Evolutionary conservation across 2,888 invertebrate species (phyloP).

Genomic region (Tinea trinotella): DNA sequence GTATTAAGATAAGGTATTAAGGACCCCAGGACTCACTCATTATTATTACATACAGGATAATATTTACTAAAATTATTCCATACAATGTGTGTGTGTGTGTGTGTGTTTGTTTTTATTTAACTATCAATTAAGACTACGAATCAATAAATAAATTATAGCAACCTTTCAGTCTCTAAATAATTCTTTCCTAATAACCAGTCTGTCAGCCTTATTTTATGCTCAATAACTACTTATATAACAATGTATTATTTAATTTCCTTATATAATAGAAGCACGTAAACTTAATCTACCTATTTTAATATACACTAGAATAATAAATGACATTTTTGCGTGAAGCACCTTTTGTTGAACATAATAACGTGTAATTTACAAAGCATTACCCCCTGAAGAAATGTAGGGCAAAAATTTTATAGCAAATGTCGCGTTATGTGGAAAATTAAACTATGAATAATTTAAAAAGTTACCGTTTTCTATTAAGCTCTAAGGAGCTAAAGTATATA

Average conservation of each 20-base stretch:
- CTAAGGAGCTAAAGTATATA: neutral
- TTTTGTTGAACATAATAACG: constrained; percentile 5
- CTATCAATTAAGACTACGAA: too few relatives aligned
- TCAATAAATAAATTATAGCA: too few relatives aligned
- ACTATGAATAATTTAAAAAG: neutral
- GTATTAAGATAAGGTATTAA: neutral
- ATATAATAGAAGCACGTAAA: constrained; percentile 5
- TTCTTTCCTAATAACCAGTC: neutral
- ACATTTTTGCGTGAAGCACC: constrained; percentile 10
- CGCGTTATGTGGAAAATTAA: neutral
- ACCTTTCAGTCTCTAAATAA: too few relatives aligned
- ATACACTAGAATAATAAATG: constrained; percentile 3
- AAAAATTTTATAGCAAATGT: neutral
- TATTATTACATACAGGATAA: too few relatives aligned
- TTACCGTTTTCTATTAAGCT: neutral
- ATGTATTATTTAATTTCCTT: constrained; percentile 9
- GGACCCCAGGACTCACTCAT: too few relatives aligned
- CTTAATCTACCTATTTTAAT: constrained; percentile 12
- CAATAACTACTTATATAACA: neutral
- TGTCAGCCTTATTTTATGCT: neutral
- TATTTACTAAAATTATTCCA: too few relatives aligned
- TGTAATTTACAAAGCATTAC: constrained; percentile 2
- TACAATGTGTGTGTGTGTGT: too few relatives aligned
- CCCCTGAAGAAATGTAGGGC: constrained; percentile 1
- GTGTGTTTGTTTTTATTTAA: too few relatives aligned